These are phyloP conservation scores for Polypterus senegalus DNA, from an alignment of 2,113 vertebrate species.

Conservation along the genomic window DNA sequence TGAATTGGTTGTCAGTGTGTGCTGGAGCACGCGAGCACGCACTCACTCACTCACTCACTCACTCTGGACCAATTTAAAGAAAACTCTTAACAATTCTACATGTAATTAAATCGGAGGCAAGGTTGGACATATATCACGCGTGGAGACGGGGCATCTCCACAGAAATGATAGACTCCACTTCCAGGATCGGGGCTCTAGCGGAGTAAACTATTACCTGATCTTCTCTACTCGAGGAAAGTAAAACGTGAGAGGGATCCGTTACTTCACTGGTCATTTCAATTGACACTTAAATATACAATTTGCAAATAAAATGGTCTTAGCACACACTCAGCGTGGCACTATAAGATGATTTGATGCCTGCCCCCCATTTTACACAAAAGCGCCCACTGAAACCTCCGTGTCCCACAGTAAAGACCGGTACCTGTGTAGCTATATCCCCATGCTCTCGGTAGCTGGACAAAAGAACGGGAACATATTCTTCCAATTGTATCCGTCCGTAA, in stretches of 20 bases:
- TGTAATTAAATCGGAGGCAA: no score
- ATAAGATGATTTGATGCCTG: background rate
- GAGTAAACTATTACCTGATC: no score
- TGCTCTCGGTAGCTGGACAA: slow-evolving; percentile 50
- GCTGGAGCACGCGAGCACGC: no score
- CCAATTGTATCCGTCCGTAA: slow-evolving; percentile 48
- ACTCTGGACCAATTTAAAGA: no score
- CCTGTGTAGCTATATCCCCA: slow-evolving; percentile 46
- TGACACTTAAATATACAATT: background rate
- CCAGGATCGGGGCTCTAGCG: no score
- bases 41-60: no score
- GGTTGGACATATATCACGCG: no score
- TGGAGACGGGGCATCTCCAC: no score
- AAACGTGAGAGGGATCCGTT: background rate
- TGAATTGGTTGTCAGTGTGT: no score
- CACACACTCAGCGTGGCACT: background rate
- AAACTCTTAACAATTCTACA: no score
- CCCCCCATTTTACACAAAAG: slow-evolving; percentile 1
- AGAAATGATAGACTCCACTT: no score
- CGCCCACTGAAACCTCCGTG: background rate
- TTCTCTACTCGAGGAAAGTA: no score
- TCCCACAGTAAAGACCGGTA: slow-evolving; percentile 13
- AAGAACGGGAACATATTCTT: slow-evolving; percentile 41
- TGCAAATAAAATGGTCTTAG: background rate
- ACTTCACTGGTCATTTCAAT: background rate